A percentile compares a stretch with the other conserved stretches of the same genome.
These are phyloP conservation scores for Sericinus montela DNA, from an alignment of 2,888 invertebrate species.

Conservation along the genomic window DNA sequence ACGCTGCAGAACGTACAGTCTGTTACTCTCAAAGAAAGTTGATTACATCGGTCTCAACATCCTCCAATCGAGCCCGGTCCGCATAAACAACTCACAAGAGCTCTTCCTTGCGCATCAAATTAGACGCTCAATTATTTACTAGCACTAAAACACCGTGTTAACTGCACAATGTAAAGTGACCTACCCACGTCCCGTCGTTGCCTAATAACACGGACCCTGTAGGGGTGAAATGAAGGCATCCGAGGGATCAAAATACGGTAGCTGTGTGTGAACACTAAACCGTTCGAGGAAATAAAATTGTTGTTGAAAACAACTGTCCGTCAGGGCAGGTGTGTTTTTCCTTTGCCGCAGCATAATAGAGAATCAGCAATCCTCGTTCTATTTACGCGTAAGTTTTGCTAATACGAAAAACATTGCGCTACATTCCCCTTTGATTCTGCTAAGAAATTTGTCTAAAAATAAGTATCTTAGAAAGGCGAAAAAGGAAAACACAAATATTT, in stretches of 20 bases:
- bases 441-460: no score
- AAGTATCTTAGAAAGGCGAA: no score
- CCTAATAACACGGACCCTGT: constrained; percentile 26
- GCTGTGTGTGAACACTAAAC: constrained; percentile 58
- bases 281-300: constrained; percentile 63
- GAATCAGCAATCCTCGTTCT: constrained; percentile 29
- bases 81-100: constrained; percentile 58
- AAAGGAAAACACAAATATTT: no score
- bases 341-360: constrained; percentile 35
- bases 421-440: no score
- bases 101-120: constrained; percentile 70
- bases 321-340: constrained; percentile 64
- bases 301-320: constrained; percentile 39
- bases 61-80: constrained; percentile 52
- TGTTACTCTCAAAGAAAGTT: background rate
- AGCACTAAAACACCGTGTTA: constrained; percentile 67
- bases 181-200: constrained; percentile 38
- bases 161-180: constrained; percentile 49
- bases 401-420: background rate
- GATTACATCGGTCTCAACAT: constrained; percentile 32
- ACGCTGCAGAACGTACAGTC: background rate
- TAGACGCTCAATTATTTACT: constrained; percentile 75
- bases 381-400: background rate
- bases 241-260: constrained; percentile 53
- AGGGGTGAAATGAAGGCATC: constrained; percentile 36